Conservation (phyloP, 2,113 vertebrate genomes). For the Boulengeromyrus knoepffleri region DNA sequence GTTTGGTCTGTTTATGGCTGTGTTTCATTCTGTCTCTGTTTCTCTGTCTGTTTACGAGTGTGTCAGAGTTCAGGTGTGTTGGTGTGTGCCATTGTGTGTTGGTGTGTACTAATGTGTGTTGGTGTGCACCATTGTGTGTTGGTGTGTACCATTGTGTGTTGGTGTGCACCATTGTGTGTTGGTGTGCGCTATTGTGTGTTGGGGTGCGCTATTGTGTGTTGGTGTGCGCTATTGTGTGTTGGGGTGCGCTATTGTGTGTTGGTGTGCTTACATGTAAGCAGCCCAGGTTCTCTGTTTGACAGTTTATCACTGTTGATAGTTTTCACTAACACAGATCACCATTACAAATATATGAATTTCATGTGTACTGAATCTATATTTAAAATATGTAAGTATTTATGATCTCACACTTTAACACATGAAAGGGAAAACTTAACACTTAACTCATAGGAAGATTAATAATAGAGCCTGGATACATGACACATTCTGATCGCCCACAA, state of each 20-base stretch:
- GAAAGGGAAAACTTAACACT: background rate
- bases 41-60: background rate
- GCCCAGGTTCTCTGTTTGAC: conserved; percentile 1
- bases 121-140: background rate
- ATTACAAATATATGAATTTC: background rate
- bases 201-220: conserved; percentile 17
- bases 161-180: background rate
- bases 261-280: conserved; percentile 1
- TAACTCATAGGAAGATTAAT: background rate
- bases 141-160: background rate
- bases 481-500: background rate
- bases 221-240: conserved; percentile 17
- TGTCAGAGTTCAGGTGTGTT: conserved; percentile 2
- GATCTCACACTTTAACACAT: background rate
- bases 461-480: background rate
- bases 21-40: conserved; percentile 1
- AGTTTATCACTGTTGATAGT: background rate
- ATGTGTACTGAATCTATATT: background rate
- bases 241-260: background rate
- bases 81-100: background rate
- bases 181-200: too few species aligned
- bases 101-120: too few species aligned
- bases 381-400: background rate
- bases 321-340: background rate
- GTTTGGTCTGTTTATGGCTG: background rate